A percentile compares a stretch with the other conserved stretches of the same genome.
These are phyloP conservation scores for Chydorus sphaericus DNA, from an alignment of 2,888 invertebrate genomes.

Conservation along the genomic window DNA sequence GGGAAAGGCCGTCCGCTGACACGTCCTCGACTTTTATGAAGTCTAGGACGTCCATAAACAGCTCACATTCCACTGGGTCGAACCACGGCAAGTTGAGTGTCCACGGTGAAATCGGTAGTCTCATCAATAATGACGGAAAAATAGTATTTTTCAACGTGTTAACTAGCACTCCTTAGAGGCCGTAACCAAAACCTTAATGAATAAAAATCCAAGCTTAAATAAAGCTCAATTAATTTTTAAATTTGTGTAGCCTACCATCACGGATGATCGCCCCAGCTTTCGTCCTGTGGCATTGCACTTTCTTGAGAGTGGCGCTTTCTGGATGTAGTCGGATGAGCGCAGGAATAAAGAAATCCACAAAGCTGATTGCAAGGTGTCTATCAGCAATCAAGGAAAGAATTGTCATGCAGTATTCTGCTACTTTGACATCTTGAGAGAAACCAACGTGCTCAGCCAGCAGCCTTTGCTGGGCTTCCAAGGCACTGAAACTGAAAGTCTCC, in stretches of 20 bases:
- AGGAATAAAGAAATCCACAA: not conserved
- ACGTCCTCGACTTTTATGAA: not conserved
- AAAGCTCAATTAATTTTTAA: too few species aligned
- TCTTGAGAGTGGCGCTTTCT: not conserved
- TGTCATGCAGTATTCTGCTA: not conserved
- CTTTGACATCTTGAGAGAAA: too few species aligned
- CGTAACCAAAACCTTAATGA: not conserved
- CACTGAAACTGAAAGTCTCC: too few species aligned
- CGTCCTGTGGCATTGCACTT: not conserved
- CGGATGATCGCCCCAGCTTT: not conserved
- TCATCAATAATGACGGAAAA: slow-evolving; percentile 11
- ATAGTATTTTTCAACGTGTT: not conserved
- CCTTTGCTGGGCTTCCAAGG: too few species aligned
- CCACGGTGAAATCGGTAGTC: slow-evolving; percentile 7
- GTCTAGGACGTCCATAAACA: not conserved
- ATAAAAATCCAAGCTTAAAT: not conserved
- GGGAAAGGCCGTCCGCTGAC: slow-evolving; percentile 11
- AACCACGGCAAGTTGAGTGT: slow-evolving; percentile 2
- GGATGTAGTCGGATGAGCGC: not conserved
- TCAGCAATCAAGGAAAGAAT: not conserved
- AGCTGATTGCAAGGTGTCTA: not conserved
- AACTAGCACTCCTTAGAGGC: not conserved
- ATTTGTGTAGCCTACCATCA: not conserved
- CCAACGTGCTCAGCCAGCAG: too few species aligned
- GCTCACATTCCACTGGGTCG: not conserved